phyloP scores from a whole-genome alignment of 2,888 invertebrate genomes.

The Latrodectus elegans region DNA sequence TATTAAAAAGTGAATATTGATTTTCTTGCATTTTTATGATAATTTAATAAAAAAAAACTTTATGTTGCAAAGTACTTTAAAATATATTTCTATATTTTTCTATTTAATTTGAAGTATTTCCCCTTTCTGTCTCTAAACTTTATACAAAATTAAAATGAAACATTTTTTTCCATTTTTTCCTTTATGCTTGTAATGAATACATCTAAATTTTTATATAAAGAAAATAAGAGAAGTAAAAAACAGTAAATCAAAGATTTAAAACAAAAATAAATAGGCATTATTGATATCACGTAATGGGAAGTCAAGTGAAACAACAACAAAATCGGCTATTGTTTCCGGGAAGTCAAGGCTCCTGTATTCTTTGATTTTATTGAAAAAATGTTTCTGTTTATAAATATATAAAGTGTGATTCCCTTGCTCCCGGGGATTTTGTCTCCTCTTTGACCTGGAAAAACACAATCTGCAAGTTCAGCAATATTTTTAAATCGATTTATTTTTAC shows the following conservation, averaged over 20 bases:
- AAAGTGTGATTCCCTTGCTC: slow-evolving; percentile 45
- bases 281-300: slow-evolving; percentile 36
- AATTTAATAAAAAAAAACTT: too few species aligned
- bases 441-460: slow-evolving; percentile 28
- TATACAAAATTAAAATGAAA: neutral
- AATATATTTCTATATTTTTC: too few species aligned
- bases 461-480: slow-evolving; percentile 47
- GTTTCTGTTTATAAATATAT: slow-evolving; percentile 54
- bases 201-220: too few species aligned
- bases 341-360: slow-evolving; percentile 14
- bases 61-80: too few species aligned
- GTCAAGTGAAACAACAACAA: slow-evolving; percentile 43
- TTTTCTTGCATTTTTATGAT: too few species aligned
- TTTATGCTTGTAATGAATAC: too few species aligned
- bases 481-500: slow-evolving; percentile 52
- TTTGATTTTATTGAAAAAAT: slow-evolving; percentile 48
- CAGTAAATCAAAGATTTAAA: neutral
- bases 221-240: too few species aligned
- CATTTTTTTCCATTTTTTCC: neutral
- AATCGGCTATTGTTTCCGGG: slow-evolving; percentile 32
- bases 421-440: slow-evolving; percentile 30
- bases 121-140: neutral
- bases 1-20: too few species aligned
- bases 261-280: slow-evolving; percentile 35
- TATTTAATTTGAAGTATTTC: neutral